Evolutionary conservation across 2,113 vertebrate species (phyloP).

Genomic region (Gopherus flavomarginatus): DNA sequence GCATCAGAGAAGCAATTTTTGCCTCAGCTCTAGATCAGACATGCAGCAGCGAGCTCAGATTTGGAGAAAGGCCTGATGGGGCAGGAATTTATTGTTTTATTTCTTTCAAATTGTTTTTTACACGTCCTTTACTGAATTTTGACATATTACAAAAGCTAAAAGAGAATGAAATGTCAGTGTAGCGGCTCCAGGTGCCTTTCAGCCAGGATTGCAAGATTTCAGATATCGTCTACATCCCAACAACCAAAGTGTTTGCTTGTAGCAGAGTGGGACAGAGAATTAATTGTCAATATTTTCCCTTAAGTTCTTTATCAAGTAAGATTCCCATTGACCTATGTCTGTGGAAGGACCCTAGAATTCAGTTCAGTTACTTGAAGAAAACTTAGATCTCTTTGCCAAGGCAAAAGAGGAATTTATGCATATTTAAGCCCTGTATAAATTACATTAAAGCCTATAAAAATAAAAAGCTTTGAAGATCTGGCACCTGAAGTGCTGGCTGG

Average conservation of each 20-base stretch:
- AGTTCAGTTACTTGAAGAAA: background rate
- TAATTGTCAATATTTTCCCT: background rate
- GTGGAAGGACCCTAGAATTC: background rate
- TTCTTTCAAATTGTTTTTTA: background rate
- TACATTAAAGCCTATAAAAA: background rate
- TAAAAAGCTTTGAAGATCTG: background rate
- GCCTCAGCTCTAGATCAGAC: background rate
- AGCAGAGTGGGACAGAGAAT: background rate
- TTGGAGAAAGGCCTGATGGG: background rate
- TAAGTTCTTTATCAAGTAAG: no score
- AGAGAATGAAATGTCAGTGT: background rate
- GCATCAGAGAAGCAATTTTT: background rate
- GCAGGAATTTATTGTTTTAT: no score
- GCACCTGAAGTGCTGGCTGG: background rate
- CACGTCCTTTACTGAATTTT: background rate
- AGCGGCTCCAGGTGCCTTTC: background rate
- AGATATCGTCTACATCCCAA: background rate
- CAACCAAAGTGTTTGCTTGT: background rate
- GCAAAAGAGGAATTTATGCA: no score
- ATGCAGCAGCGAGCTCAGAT: background rate
- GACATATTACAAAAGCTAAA: background rate
- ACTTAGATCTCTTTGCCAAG: background rate
- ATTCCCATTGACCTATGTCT: background rate
- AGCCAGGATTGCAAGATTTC: background rate
- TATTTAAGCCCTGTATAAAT: background rate